Conservation (phyloP, 2,888 invertebrate genomes). For the Mesorhabditis sp. region DNA sequence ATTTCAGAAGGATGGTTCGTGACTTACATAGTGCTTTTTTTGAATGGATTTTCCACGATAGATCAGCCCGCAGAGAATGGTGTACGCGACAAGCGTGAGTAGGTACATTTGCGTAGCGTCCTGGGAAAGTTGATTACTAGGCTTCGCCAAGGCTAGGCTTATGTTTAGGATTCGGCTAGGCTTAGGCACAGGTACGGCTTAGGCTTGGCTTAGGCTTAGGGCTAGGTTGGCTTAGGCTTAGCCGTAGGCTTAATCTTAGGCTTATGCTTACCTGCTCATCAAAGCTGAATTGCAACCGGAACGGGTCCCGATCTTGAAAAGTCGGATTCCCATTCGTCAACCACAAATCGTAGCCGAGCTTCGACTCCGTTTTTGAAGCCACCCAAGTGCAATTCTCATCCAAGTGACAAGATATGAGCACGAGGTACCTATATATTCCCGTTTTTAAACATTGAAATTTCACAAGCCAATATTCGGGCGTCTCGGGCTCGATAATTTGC, state of each 20-base stretch:
- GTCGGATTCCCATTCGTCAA: constrained; percentile 93
- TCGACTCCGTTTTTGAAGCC: constrained; percentile 53
- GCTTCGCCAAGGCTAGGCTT: no score
- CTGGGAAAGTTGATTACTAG: constrained; percentile 26
- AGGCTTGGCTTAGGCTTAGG: neutral
- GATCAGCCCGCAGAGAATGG: constrained; percentile 22
- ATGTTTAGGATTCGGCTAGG: no score
- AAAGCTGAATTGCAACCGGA: constrained; percentile 92
- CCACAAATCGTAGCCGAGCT: constrained; percentile 83
- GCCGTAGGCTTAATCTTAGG: neutral
- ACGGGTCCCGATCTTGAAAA: constrained; percentile 71
- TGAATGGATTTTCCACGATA: constrained; percentile 25
- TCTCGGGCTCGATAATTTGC: constrained; percentile 80
- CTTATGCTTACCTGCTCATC: constrained; percentile 69
- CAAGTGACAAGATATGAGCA: constrained; percentile 85
- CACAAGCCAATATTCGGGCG: constrained; percentile 73
- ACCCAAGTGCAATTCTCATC: constrained; percentile 77
- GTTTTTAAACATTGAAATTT: neutral
- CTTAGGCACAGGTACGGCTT: neutral
- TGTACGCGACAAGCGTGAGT: constrained; percentile 47
- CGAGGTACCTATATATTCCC: constrained; percentile 70
- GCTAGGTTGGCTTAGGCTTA: no score
- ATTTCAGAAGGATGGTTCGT: neutral
- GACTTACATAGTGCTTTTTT: constrained; percentile 9
- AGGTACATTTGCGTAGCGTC: constrained; percentile 84